These are phyloP conservation scores for Epinotia bilunana DNA, from an alignment of 2,888 invertebrate genomes.

Conservation along the genomic window DNA sequence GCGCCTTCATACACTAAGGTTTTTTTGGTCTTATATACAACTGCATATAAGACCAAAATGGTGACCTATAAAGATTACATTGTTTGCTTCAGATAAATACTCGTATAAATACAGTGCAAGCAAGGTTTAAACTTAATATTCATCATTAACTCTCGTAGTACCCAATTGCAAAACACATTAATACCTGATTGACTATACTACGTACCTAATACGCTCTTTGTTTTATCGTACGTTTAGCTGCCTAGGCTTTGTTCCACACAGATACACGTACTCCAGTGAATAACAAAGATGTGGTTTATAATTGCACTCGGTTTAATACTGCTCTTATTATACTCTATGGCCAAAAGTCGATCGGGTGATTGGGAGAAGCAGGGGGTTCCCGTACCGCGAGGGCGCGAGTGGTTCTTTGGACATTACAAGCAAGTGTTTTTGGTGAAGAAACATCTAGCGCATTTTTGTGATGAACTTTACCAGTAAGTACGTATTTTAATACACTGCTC, in stretches of 20 bases:
- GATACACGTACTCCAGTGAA: neutral
- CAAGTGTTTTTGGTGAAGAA: conserved; percentile 50
- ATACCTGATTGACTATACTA: neutral
- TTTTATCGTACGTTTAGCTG: neutral
- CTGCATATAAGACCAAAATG: too few species aligned
- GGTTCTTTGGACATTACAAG: conserved; percentile 54
- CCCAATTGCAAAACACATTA: conserved; percentile 7
- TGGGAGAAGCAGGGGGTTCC: conserved; percentile 28
- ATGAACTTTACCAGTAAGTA: conserved; percentile 57
- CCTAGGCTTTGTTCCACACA: neutral
- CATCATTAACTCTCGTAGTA: neutral
- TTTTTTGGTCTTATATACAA: too few species aligned
- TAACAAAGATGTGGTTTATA: conserved; percentile 18
- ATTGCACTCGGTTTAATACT: conserved; percentile 5
- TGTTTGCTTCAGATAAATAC: too few species aligned
- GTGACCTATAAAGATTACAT: too few species aligned
- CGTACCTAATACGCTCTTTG: neutral
- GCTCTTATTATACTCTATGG: conserved; percentile 8
- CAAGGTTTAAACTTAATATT: too few species aligned
- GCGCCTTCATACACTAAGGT: too few species aligned
- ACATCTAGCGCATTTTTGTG: conserved; percentile 52
- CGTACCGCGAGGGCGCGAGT: conserved; percentile 13
- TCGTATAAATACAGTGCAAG: too few species aligned
- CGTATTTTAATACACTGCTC: neutral
- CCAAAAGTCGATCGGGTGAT: conserved; percentile 13